Percentiles rank a stretch among this genome's conserved stretches.
Conservation (phyloP, 2,113 vertebrate species). For the Chlorodrepanis virens region DNA sequence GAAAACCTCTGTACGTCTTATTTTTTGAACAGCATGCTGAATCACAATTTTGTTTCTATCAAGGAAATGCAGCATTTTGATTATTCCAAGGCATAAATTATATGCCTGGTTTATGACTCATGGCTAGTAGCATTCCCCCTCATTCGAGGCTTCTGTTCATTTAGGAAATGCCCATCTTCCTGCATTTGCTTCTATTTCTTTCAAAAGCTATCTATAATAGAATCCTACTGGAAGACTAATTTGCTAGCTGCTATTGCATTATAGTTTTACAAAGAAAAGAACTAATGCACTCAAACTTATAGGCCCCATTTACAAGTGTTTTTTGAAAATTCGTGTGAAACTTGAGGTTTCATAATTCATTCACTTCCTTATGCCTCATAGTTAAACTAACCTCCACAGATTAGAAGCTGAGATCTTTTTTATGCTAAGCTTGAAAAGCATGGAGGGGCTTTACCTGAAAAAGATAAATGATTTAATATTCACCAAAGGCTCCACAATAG, state of each 20-base stretch:
- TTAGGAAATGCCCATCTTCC: constrained; percentile 45
- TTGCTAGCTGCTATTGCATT: background rate
- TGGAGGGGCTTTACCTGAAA: background rate
- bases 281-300: constrained; percentile 28
- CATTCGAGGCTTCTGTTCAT: constrained; percentile 47
- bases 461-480: background rate
- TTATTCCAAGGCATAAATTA: constrained; percentile 62
- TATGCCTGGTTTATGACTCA: constrained; percentile 57
- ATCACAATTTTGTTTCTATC: constrained; percentile 43
- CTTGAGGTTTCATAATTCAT: constrained; percentile 12
- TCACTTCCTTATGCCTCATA: background rate
- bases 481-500: background rate
- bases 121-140: constrained; percentile 32
- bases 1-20: background rate
- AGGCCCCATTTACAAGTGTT: background rate
- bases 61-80: constrained; percentile 57
- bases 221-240: constrained; percentile 39
- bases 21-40: constrained; percentile 44
- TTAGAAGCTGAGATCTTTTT: background rate
- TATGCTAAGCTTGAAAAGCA: background rate
- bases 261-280: constrained; percentile 37
- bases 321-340: constrained; percentile 23
- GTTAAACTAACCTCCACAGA: background rate
- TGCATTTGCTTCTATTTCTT: constrained; percentile 41
- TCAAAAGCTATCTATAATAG: constrained; percentile 7